Evolutionary conservation across 2,888 invertebrate genomes (phyloP), one percentile per base, ranked within the genome.

Genomic region (Stenodema calcarata): DNA sequence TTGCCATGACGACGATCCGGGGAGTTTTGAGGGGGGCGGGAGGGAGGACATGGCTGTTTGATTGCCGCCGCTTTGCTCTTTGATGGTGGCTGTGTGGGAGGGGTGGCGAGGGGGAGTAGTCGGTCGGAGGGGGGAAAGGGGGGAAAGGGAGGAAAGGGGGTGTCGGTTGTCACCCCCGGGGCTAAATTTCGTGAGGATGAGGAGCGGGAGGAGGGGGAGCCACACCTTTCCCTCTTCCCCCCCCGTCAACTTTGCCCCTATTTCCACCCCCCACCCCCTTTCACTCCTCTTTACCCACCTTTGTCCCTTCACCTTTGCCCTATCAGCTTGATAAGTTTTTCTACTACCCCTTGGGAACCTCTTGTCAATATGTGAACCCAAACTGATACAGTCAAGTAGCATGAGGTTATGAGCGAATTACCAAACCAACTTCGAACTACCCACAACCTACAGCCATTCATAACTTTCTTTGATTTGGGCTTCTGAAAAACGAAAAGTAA

Each of bases 21-120:
- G 23, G 41, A 41, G 42, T 27, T 16, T 47, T 44, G 1, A 16
- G 16, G 80, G 35, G 44, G 54, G 35, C n/a, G 54, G 30, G 16
- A 16, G n/a, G 50, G 69, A 69, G 69, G 69, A 69, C 82, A 70
- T 82, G 62, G 70, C 82, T 82, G 69, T 82, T 82, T 82, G 82
- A 82, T 82, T 82, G 82, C 82, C 82, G 27, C 82, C 82, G 69
- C 82, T 82, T 82, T 82, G 70, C 82, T 69, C 78, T 78, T 44
- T 27, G 78, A 73, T 9, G 35, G 2, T 4, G 70, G 28, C 14
- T n/a, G n/a, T 4, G 23, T 54, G 70, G 23, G 70, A 4, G 28
- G 70, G 28, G 70, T 6, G 70, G 1, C 3, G 70, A 12, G 28
- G 70, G 3, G 70, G 14, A 70, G 35, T 28, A 27, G 70, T 3